Percentiles rank a stretch among this genome's conserved stretches.
These are phyloP conservation scores for Mactra quadrangularis DNA, from an alignment of 1,140 invertebrate genomes.

Conservation along the genomic window DNA sequence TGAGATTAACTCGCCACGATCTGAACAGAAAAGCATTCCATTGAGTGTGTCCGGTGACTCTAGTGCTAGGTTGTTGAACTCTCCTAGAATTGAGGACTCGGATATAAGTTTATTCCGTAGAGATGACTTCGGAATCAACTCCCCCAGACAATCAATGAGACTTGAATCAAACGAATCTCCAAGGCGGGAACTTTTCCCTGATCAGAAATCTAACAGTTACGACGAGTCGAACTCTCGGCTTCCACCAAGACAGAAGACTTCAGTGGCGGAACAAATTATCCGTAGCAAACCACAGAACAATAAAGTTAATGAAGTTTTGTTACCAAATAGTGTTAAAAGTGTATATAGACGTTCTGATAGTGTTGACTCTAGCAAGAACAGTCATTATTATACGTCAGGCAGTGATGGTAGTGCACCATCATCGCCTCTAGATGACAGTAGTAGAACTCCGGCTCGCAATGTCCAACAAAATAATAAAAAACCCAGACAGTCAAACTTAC, in stretches of 20 bases:
- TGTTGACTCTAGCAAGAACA: slow-evolving; percentile 52
- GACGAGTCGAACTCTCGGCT: slow-evolving; percentile 19
- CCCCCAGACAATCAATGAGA: slow-evolving; percentile 37
- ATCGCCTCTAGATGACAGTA: slow-evolving; percentile 31
- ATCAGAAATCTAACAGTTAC: not conserved
- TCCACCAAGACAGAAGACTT: slow-evolving; percentile 10
- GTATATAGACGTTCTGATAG: slow-evolving; percentile 49
- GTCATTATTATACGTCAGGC: slow-evolving; percentile 39
- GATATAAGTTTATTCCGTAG: slow-evolving; percentile 14
- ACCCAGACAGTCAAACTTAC: slow-evolving; percentile 11
- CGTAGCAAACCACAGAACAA: slow-evolving; percentile 28
- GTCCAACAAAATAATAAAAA: slow-evolving; percentile 2
- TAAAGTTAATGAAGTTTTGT: not conserved
- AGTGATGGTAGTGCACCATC: slow-evolving; percentile 49
- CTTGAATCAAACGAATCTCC: slow-evolving; percentile 35
- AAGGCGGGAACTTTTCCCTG: slow-evolving; percentile 30
- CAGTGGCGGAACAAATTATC: slow-evolving; percentile 51
- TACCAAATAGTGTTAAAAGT: slow-evolving; percentile 3
- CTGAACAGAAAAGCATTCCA: not conserved
- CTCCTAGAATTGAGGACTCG: slow-evolving; percentile 28
- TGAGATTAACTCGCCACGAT: slow-evolving; percentile 10
- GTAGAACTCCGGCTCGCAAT: not conserved
- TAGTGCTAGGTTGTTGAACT: not conserved
- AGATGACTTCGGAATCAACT: slow-evolving; percentile 41
- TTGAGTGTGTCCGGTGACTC: not conserved